Base-by-base conservation (phyloP, 2,113 vertebrate species). In the Australoheros scitulus region DNA sequence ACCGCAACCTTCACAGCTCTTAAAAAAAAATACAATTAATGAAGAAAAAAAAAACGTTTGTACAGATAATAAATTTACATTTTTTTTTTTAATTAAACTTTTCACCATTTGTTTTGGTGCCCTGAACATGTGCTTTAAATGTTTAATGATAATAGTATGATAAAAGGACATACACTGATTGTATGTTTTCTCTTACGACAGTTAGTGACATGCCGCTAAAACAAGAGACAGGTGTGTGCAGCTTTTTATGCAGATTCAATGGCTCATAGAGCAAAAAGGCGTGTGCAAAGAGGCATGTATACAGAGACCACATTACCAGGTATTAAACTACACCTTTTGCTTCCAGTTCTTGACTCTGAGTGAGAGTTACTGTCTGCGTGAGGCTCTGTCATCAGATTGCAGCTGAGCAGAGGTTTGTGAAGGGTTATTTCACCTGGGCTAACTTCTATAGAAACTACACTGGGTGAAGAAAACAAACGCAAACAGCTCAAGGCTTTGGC, bases 401-500 rank as follows among this genome's bases (percentile, higher is more conserved):
- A 24, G 81, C 77, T 55, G 55, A 86, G 78, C 24, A 61, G 70
- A 61, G 79, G 64, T 52, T 52, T n/a, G 11, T 32, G 7, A 61
- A 52, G 82, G 77, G 56, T 50, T 34, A 79, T 87, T 81, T 86
- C 79, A 92, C 89, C 87, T 93, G 84, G 38, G n/a, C 80, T 91
- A 74, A 88, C 88, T 84, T 89, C 79, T 83, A 83, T 61, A 87
- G 60, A 88, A 91, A 85, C 50, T 79, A 85, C 84, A 87, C 57
- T 61, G 43, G 58, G 63, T 80, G 70, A 61, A 83, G 70, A 61
- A 83, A 29, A 29, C 4, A 29, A 29, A 29, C 29, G 3, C 29
- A 29, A 29, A 86, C 83, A 90, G 87, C 89, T 91, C 83, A 89
- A 36, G 89, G 86, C 86, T 90, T 90, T 80, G 79, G 81, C 81